Percentiles rank a stretch among this genome's conserved stretches.
Conservation (phyloP, 2,888 invertebrate genomes). For the Lacanobia wlatinum region DNA sequence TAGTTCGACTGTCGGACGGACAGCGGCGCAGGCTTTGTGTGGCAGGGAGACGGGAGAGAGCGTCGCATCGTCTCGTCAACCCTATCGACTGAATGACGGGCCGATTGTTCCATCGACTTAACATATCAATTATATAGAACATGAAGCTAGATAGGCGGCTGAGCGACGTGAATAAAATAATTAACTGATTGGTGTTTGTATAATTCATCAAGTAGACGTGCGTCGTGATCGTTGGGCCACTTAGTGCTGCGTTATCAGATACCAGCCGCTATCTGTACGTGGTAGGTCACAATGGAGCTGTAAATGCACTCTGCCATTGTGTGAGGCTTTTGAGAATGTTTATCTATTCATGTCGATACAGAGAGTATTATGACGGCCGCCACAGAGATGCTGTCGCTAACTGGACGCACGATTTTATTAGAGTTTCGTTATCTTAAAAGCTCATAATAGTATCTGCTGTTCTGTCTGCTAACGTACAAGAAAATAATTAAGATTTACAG, state of each 20-base stretch:
- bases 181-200: slow-evolving; percentile 90
- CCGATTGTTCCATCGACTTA: slow-evolving; percentile 89
- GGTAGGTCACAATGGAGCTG: slow-evolving; percentile 82
- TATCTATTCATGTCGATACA: slow-evolving; percentile 76
- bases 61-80: slow-evolving; percentile 62
- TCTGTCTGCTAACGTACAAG: neutral
- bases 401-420: slow-evolving; percentile 21
- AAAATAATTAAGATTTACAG: neutral
- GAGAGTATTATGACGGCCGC: slow-evolving; percentile 70
- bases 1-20: slow-evolving; percentile 73
- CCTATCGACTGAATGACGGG: slow-evolving; percentile 78
- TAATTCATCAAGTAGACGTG: slow-evolving; percentile 87
- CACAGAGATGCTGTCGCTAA: slow-evolving; percentile 41
- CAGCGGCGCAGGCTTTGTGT: slow-evolving; percentile 66
- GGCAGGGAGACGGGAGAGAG: slow-evolving; percentile 47
- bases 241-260: slow-evolving; percentile 86
- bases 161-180: slow-evolving; percentile 90
- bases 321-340: slow-evolving; percentile 73
- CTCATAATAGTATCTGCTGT: neutral
- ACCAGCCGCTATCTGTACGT: slow-evolving; percentile 75
- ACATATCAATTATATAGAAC: slow-evolving; percentile 90
- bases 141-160: slow-evolving; percentile 87
- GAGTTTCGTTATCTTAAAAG: slow-evolving; percentile 10
- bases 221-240: slow-evolving; percentile 82
- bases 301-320: slow-evolving; percentile 84